Evolutionary conservation across 2,888 invertebrate species (phyloP), one percentile per base, ranked within the genome.

Genomic region (Stratiomys singularior): DNA sequence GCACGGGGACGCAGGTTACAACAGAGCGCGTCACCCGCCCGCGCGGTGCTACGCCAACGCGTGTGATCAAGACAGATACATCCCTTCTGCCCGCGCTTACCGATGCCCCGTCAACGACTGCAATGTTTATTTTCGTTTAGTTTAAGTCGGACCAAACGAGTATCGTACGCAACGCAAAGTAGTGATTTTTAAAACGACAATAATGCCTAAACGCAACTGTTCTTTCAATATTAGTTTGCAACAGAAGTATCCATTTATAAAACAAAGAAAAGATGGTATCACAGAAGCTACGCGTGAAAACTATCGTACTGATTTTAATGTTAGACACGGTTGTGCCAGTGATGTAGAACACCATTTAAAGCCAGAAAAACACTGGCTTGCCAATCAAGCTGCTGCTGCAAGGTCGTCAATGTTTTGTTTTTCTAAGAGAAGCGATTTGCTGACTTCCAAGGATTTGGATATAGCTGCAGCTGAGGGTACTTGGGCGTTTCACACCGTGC

Each of bases 301-400:
- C 77, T 81, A 78, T 69, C 79, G 76, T 44, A 64, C 78, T 27
- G 78, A 78, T 60, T 78, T 78, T 66, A 80, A 71, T 72, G 60
- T 78, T 76, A 69, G 58, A 37, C 79, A 80, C 77, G 79, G 80
- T 60, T 81, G 80, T 63, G 76, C 79, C 44, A 77, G 78, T 21
- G 80, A 80, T 77, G 81, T 81, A 78, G 80, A 81, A 76, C 47
- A 79, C 52, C 81, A 82, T 78, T 79, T 82, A 78, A 80, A 77
- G 76, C 80, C 82, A 56, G 78, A 78, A 78, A 80, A 81, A 80
- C 81, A 81, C 58, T 79, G 76, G 63, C 56, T 67, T 78, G 15
- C 79, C 28, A n/a, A 72, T 52, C 78, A 72, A 27, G 79, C 78
- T 77, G 81, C 81, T 47, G 80, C 80, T 77, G 79, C 80, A 63